phyloP scores from a whole-genome alignment of 2,113 vertebrate genomes.

The crab-eating macaque (Macaca fascicularis) region DNA sequence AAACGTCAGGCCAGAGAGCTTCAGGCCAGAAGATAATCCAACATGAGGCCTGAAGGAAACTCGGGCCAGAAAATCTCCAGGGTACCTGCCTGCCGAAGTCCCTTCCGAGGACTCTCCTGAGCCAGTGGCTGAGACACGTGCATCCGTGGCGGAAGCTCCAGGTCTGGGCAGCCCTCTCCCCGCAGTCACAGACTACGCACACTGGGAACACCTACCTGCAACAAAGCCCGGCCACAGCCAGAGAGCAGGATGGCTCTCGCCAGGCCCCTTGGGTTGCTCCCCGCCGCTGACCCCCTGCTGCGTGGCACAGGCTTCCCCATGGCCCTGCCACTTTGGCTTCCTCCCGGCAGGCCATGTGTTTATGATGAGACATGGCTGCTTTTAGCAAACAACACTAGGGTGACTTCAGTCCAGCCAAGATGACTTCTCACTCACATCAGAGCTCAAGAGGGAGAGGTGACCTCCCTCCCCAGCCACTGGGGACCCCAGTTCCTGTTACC shows the following conservation, averaged over 20 bases:
- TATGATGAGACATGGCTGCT: neutral
- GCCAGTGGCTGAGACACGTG: neutral
- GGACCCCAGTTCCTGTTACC: neutral
- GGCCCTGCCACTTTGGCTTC: neutral
- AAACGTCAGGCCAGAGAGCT: neutral
- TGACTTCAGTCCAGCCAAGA: rapidly evolving
- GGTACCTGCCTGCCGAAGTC: rapidly evolving
- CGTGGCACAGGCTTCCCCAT: no score
- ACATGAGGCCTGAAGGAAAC: neutral
- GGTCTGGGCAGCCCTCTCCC: neutral
- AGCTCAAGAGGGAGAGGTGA: neutral
- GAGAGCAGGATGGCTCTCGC: neutral
- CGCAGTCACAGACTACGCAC: neutral
- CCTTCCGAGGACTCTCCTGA: rapidly evolving
- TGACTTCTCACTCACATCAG: neutral
- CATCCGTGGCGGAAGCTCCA: rapidly evolving
- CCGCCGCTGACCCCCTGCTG: no score
- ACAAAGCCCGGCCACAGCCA: no score
- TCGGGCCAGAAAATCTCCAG: neutral
- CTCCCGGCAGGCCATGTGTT: rapidly evolving
- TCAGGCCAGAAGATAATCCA: no score
- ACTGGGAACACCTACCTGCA: neutral
- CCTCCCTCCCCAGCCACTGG: neutral
- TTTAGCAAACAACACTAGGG: rapidly evolving
- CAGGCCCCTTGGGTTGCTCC: neutral